phyloP scores from a whole-genome alignment of 2,888 invertebrate species.

The Flabesymbios commensalis region DNA sequence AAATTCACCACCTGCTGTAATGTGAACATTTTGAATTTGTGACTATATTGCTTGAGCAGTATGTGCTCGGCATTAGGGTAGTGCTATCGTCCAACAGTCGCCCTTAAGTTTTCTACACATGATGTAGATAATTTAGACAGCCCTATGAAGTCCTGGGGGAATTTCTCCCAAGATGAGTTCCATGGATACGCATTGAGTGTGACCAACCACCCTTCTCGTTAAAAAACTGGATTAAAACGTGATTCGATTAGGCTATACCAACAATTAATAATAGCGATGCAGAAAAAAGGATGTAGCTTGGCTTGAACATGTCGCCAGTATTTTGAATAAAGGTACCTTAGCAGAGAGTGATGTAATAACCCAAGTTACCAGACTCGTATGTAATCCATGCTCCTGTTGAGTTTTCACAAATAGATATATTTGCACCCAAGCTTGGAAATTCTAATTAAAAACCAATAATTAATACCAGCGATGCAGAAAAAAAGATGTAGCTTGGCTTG shows the following conservation, averaged over 20 bases:
- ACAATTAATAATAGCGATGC: neutral
- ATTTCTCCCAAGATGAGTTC: neutral
- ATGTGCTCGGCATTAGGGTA: neutral
- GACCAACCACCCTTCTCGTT: neutral
- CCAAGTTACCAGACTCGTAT: neutral
- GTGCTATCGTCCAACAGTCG: neutral
- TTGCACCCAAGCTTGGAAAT: neutral
- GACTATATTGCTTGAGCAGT: neutral
- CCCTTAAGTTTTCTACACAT: neutral
- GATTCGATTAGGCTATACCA: neutral
- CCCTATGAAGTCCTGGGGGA: too few species aligned
- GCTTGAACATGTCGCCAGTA: neutral
- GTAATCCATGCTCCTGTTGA: neutral
- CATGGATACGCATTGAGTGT: neutral
- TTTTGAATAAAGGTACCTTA: neutral
- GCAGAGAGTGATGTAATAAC: neutral
- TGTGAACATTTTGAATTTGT: too few species aligned
- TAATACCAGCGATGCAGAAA: neutral
- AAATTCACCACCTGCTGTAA: too few species aligned
- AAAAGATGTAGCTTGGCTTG: neutral
- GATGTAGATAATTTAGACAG: conserved; percentile 4
- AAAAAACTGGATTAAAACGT: neutral
- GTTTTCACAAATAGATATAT: neutral
- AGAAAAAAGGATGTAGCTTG: neutral
- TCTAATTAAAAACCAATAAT: neutral